phyloP scores from a whole-genome alignment of 2,888 invertebrate genomes.

The Tenodera sinensis region DNA sequence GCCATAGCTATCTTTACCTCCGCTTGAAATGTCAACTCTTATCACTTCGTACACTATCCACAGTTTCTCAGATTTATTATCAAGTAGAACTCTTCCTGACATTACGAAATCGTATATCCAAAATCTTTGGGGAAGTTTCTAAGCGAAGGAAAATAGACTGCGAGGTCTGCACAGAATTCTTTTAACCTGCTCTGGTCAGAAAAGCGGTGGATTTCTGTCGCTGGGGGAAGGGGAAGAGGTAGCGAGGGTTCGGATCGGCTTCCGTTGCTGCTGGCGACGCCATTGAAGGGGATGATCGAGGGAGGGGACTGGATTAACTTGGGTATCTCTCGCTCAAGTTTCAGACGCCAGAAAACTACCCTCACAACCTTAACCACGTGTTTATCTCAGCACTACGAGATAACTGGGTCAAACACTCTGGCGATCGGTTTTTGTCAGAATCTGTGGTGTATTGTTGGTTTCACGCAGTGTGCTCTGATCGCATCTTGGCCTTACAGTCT shows the following conservation, averaged over 20 bases:
- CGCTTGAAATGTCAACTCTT: too few species aligned
- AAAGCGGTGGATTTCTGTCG: not conserved
- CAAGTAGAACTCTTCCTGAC: not conserved
- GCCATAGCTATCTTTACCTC: not conserved
- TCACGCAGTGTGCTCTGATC: not conserved
- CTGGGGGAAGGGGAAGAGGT: not conserved
- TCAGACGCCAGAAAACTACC: not conserved
- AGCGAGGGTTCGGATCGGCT: not conserved
- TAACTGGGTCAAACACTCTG: not conserved
- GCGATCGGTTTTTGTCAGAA: not conserved
- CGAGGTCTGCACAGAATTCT: not conserved
- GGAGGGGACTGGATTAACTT: not conserved
- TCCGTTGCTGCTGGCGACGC: not conserved
- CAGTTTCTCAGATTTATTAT: not conserved
- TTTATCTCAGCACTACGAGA: not conserved
- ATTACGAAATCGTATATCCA: not conserved
- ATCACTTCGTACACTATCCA: too few species aligned
- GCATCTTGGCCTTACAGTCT: too few species aligned
- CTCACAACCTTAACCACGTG: not conserved
- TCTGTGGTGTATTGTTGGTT: not conserved
- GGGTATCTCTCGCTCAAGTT: not conserved
- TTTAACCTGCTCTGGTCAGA: not conserved
- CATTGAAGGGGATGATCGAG: not conserved
- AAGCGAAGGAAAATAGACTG: not conserved
- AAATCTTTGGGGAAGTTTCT: not conserved